These are phyloP conservation scores for Tauraco hartlaubi DNA, from an alignment of 2,797 vertebrate genomes.

Conservation along the genomic window DNA sequence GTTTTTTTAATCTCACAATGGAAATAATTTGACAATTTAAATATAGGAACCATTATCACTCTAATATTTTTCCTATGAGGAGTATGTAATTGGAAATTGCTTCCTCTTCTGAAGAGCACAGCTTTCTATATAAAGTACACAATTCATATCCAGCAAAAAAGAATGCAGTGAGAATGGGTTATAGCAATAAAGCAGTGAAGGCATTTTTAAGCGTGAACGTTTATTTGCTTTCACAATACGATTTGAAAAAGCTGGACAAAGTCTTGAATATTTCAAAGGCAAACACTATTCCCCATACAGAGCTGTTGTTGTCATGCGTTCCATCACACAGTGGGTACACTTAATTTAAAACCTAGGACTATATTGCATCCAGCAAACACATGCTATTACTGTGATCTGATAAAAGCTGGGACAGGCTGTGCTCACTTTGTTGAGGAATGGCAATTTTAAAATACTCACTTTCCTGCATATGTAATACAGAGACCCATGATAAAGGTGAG, in stretches of 20 bases:
- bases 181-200: background rate
- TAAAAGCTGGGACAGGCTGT: background rate
- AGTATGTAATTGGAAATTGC: background rate
- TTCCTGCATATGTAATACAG: accelerated
- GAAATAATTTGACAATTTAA: conserved; percentile 5
- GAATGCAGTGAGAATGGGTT: background rate
- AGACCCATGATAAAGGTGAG: background rate
- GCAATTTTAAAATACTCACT: background rate
- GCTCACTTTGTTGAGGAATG: background rate
- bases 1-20: background rate
- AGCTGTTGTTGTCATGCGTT: background rate
- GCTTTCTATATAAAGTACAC: background rate
- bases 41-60: background rate
- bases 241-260: background rate
- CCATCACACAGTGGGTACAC: background rate
- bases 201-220: background rate
- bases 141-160: background rate
- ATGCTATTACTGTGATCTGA: background rate
- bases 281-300: background rate
- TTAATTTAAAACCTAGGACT: background rate
- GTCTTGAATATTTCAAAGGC: background rate
- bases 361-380: background rate
- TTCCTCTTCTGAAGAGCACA: background rate
- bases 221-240: background rate
- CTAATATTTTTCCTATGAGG: background rate